Evolutionary conservation across 2,888 invertebrate species (phyloP).

Genomic region (Slavum lentiscoides): DNA sequence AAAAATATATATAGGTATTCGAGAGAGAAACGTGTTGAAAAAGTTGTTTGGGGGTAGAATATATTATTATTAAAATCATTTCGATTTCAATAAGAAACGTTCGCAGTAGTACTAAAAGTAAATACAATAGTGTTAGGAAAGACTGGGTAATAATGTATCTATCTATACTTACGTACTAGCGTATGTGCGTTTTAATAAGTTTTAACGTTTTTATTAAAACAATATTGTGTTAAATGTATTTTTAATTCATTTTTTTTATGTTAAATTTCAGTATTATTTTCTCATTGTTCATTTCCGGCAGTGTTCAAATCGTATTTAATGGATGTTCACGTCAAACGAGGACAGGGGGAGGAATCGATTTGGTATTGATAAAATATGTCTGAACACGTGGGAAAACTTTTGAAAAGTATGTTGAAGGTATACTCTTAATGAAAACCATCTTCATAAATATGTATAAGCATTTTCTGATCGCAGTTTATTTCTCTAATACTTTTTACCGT

Average conservation of each 20-base stretch:
- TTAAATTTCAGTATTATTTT: no score
- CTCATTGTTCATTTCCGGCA: no score
- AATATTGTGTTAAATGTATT: no score
- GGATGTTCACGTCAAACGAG: no score
- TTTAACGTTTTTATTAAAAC: no score
- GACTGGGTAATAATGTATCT: no score
- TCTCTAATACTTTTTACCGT: background rate
- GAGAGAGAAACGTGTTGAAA: slow-evolving; percentile 8
- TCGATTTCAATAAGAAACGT: slow-evolving; percentile 4
- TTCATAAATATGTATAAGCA: background rate
- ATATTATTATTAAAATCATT: background rate
- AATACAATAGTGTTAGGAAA: background rate
- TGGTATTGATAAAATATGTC: background rate
- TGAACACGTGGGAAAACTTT: background rate
- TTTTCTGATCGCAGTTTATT: background rate
- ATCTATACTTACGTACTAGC: no score
- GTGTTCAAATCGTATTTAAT: no score
- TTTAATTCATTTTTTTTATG: no score
- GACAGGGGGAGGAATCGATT: background rate
- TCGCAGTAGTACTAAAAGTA: slow-evolving; percentile 1
- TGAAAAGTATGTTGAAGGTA: background rate
- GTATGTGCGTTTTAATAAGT: no score
- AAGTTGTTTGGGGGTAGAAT: background rate
- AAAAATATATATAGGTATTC: background rate
- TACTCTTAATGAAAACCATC: background rate